These are phyloP conservation scores for Ephydatia muelleri DNA, from an alignment of 37 sponge, comb jelly and placozoan species.

Conservation along the genomic window DNA sequence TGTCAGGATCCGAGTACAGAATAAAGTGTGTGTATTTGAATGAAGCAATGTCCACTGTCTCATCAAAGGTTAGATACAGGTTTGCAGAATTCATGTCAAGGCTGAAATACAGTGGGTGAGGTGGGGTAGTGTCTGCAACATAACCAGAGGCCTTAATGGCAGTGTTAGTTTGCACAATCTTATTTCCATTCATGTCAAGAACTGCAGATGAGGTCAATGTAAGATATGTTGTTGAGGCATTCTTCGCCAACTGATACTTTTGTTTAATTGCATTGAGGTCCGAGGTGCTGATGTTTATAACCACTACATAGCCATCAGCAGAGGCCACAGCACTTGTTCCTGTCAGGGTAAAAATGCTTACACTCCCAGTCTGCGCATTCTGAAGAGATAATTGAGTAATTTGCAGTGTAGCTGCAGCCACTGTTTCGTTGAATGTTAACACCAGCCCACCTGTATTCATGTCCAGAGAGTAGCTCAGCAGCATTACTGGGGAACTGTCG, in stretches of 20 bases:
- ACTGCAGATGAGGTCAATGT: constrained; percentile 36
- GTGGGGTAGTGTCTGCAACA: constrained; percentile 54
- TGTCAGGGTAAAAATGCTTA: constrained; percentile 45
- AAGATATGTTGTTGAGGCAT: constrained; percentile 57
- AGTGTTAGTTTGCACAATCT: constrained; percentile 10
- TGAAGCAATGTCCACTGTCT: constrained; percentile 73
- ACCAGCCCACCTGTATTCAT: constrained; percentile 57
- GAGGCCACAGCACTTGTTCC: constrained; percentile 34
- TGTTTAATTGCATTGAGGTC: constrained; percentile 90
- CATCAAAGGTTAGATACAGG: constrained; percentile 73
- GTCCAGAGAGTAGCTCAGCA: constrained; percentile 63
- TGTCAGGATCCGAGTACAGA: constrained; percentile 46
- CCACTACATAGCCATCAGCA: constrained; percentile 64
- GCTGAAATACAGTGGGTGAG: constrained; percentile 55
- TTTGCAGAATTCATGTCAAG: constrained; percentile 80
- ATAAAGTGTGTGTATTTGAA: constrained; percentile 44
- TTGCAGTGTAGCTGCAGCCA: constrained; percentile 51
- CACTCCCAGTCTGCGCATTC: not conserved
- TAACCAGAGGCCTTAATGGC: constrained; percentile 32
- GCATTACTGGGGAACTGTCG: constrained; percentile 48
- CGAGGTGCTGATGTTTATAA: constrained; percentile 29
- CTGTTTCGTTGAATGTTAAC: constrained; percentile 82
- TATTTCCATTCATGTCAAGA: constrained; percentile 78
- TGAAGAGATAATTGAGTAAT: constrained; percentile 49
- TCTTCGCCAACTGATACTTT: constrained; percentile 52